Evolutionary conservation across 2,888 invertebrate genomes (phyloP), one percentile per base, ranked within the genome.

Genomic region (Hemistola chrysoprasaria): DNA sequence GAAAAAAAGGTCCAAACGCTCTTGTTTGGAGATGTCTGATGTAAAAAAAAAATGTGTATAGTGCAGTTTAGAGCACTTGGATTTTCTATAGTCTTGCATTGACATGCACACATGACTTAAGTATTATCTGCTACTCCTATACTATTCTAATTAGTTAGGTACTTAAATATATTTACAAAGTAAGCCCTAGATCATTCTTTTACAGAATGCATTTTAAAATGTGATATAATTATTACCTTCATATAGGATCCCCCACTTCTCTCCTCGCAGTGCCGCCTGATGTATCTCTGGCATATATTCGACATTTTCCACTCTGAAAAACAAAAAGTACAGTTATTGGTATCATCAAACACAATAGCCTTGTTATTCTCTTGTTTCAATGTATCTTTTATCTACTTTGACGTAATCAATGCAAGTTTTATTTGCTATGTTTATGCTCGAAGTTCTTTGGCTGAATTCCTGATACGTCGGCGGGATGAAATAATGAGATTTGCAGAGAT

Each of bases 221-320:
- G 9, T n/a, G 22, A 9, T 22, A 23, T 10, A 1, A 5, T 4
- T 28, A 20, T 38, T 44, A 44, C 87, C 81, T 87, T 86, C 86
- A 90, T 88, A 35, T 90, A 90, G 3, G 88, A 86, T 0, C 81
- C 85, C 20, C 78, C 81, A 51, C 60, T 71, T 52, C 59, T 78
- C 56, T 85, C 86, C 8, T 78, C 80, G 48, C 77, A 71, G 34
- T 77, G 84, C 6, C 85, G 68, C 32, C 72, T 70, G 29, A 88
- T 77, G 61, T 87, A 87, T 46, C 81, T 74, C 38, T 82, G 80
- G 59, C 86, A 88, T 51, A 87, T 66, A 65, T 88, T 80, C 47
- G 87, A 83, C 88, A 88, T 89, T 63, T 68, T 78, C 61, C 70
- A 65, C 61, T 68, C 84, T 84, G 83, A 62, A 83, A 84, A 68